Conservation (phyloP, 1,140 invertebrate species). For the Rhagoletis zephyria region DNA sequence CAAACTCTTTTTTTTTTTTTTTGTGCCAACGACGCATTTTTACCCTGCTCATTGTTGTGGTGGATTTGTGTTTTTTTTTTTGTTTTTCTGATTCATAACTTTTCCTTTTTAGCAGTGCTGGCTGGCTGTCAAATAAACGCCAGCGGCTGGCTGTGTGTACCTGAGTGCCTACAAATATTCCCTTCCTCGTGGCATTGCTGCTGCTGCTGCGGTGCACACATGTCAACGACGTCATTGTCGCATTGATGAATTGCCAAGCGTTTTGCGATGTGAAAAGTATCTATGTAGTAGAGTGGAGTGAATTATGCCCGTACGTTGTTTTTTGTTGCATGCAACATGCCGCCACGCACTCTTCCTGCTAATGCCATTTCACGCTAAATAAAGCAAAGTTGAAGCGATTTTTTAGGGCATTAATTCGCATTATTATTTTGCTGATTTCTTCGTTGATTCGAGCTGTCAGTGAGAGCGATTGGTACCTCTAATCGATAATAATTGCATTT, state of each 20-base stretch:
- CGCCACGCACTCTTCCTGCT: not conserved
- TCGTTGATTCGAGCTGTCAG: not conserved
- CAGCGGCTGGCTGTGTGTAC: not conserved
- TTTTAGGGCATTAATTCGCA: conserved; percentile 8
- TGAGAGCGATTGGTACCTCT: not conserved
- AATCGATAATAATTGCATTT: conserved; percentile 12
- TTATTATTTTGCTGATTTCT: not conserved
- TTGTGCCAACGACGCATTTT: not conserved
- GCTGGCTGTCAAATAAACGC: not conserved
- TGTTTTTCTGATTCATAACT: not conserved
- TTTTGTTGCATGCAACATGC: not conserved
- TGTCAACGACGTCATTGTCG: conserved; percentile 22
- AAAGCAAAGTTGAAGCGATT: conserved; percentile 25
- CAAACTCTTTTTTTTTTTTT: conserved; percentile 16
- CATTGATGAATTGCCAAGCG: conserved; percentile 26
- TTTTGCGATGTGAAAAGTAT: not conserved
- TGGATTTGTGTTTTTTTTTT: not conserved
- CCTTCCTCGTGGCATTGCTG: not conserved
- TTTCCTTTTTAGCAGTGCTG: not conserved
- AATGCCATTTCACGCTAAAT: conserved; percentile 40
- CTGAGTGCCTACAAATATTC: not conserved
- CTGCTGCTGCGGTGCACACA: not conserved
- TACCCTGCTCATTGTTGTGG: not conserved
- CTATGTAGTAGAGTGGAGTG: not conserved
- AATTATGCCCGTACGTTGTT: not conserved